Evolutionary conservation across 37 sponge, comb jelly and placozoan species (phyloP).

Genomic region (Lycopodina hypogea): DNA sequence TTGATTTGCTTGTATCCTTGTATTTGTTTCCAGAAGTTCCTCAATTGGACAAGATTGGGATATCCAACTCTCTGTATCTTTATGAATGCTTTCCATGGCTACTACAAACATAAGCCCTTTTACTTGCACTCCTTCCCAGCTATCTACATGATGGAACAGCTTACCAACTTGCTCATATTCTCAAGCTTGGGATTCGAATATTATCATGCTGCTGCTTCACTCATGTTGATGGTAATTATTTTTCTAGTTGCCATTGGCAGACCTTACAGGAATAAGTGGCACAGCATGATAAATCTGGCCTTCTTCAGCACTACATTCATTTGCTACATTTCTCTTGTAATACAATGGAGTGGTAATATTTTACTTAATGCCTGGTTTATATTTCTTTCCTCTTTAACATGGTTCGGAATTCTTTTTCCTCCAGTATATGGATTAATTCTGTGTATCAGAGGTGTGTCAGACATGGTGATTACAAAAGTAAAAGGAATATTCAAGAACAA

Average conservation of each 20-base stretch:
- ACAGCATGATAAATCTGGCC: background rate
- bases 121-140: constrained; percentile 13
- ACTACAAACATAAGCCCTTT: constrained; percentile 23
- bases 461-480: no score
- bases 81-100: constrained; percentile 41
- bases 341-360: background rate
- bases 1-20: constrained; percentile 9
- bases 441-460: no score
- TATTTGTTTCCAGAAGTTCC: constrained; percentile 7
- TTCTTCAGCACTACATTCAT: background rate
- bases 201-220: background rate
- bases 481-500: no score
- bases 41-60: background rate
- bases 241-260: background rate
- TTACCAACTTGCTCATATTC: constrained; percentile 1
- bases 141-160: constrained; percentile 13
- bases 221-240: background rate
- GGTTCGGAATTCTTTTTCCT: no score
- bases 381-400: no score
- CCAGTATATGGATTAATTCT: no score
- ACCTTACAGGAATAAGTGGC: constrained; percentile 16
- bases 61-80: constrained; percentile 3
- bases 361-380: no score
- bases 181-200: background rate
- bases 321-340: background rate